Evolutionary conservation across 1,140 invertebrate genomes (phyloP), one percentile per base, ranked within the genome.

Genomic region (Drosophila ironensis): DNA sequence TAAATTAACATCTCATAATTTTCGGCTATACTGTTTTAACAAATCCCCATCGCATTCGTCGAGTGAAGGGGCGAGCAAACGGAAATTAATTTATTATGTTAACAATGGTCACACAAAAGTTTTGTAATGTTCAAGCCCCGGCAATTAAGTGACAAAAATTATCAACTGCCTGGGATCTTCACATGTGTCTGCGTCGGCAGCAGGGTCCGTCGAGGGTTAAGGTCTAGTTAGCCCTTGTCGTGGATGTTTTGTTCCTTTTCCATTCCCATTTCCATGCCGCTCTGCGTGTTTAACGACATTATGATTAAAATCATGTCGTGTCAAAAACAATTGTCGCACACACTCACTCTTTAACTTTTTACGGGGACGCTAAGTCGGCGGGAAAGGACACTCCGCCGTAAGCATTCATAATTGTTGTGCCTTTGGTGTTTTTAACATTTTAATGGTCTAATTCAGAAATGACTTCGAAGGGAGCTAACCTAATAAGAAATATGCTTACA

Each of bases 291-390:
- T 84, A 78, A 84, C 86, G 80, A 84, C 78, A 82, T 84, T 82
- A 82, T 82, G 77, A 82, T 82, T 82, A 82, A 82, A 82, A 82
- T 82, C 78, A 78, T 78, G 84, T 86, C 84, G 78, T 82, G 78
- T 82, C 77, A 82, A 82, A 82, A 77, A 73, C 78, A 82, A 82
- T 82, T 82, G 78, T 78, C 69, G 46, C 67, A 63, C 71, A 59
- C 77, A 82, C 52, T 51, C 48, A 41, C 72, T 59, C 47, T 38
- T 25, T 16, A 11, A 5, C 24, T 3, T 14, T 11, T 9, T 12
- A 47, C 20, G 56, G 59, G 27, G 41, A 14, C 19, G 12, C 17
- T 24, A 47, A 12, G 12, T 47, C 56, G 61, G 17, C 27, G 24
- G 4, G 17, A 11, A 9, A 61, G 59, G 59, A 63, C 56, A 22